Evolutionary conservation across 2,888 invertebrate species (phyloP).

Genomic region (Bembecia ichneumoniformis): DNA sequence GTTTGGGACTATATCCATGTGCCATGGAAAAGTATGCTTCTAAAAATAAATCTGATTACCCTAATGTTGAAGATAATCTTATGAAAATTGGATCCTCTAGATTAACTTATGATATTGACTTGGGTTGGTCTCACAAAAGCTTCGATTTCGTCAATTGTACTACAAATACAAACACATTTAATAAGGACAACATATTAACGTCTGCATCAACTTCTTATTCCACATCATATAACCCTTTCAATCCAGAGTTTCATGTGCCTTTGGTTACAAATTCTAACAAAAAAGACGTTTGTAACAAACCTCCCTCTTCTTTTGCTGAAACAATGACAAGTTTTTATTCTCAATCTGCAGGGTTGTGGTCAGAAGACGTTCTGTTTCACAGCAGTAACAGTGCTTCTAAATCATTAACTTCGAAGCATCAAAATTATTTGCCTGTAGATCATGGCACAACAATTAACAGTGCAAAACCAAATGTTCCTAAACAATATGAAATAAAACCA

Average conservation of each 20-base stretch:
- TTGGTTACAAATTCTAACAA: slow-evolving; percentile 46
- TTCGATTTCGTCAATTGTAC: slow-evolving; percentile 60
- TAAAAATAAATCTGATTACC: slow-evolving; percentile 54
- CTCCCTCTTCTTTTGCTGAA: slow-evolving; percentile 46
- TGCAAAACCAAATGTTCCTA: slow-evolving; percentile 30
- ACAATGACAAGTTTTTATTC: slow-evolving; percentile 60
- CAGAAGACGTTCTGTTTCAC: slow-evolving; percentile 59
- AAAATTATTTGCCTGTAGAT: slow-evolving; percentile 43
- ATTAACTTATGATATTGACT: slow-evolving; percentile 62
- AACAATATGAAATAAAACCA: slow-evolving; percentile 45
- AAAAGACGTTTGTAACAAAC: slow-evolving; percentile 44
- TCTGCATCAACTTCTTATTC: slow-evolving; percentile 44
- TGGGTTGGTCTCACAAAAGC: slow-evolving; percentile 65
- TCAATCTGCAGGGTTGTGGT: slow-evolving; percentile 55
- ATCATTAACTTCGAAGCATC: slow-evolving; percentile 38
- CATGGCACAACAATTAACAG: slow-evolving; percentile 10
- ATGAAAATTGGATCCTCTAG: slow-evolving; percentile 64
- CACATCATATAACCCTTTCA: slow-evolving; percentile 58
- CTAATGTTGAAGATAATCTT: slow-evolving; percentile 56
- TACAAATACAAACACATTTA: slow-evolving; percentile 42
- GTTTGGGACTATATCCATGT: slow-evolving; percentile 58
- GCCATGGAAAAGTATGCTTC: slow-evolving; percentile 61
- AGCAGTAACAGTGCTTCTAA: slow-evolving; percentile 44
- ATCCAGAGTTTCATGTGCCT: slow-evolving; percentile 61
- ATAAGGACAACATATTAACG: slow-evolving; percentile 52